Base-by-base conservation (phyloP, 2,113 vertebrate genomes). In the Mystacornis crossleyi region DNA sequence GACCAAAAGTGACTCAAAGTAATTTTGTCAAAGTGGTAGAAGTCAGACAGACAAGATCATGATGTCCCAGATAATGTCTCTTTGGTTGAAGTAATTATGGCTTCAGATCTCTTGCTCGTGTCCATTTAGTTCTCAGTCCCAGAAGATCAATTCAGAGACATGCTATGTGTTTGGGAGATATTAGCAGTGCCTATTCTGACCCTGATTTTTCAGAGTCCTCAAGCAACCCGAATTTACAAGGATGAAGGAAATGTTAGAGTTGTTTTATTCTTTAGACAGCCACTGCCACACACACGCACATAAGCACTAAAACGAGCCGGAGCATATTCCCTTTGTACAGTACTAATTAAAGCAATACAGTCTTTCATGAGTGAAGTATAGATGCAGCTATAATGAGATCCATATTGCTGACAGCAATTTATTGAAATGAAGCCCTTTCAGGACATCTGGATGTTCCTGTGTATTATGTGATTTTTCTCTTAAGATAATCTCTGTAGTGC, bases 11-110 rank as follows among this genome's bases (percentile, higher is more conserved):
- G 64, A 89, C 86, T 95, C 82, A 92, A 90, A 96, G 90, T 95
- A 36, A 92, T 96, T 97, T 92, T 95, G 75, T 95, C 82, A 81
- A 90, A 90, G 58, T 95, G 89, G 92, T 89, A 92, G 64, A 81
- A 95, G 67, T 90, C 95, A 97, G 88, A 55, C 79, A 93, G 75
- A 86, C 50, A 70, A 95, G 94, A 93, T 95, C 89, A 71, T 31
- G 64, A 55, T 96, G 95, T 92, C 93, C 86, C 86, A 97, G 82
- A 93, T 95, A 95, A 92, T 66, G 50, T 89, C 34, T 93, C 58
- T 81, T 90, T 51, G 34, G 58, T 25, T 90, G 87, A 96, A 58
- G 87, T 90, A 96, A 96, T 96, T 97, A 90, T 23, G 81, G 87
- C 67, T 95, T 91, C 78, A 94, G 47, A 88, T 85, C 58, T 90